These are phyloP conservation scores for Atherix ibis DNA, from an alignment of 2,888 invertebrate genomes.

Conservation along the genomic window DNA sequence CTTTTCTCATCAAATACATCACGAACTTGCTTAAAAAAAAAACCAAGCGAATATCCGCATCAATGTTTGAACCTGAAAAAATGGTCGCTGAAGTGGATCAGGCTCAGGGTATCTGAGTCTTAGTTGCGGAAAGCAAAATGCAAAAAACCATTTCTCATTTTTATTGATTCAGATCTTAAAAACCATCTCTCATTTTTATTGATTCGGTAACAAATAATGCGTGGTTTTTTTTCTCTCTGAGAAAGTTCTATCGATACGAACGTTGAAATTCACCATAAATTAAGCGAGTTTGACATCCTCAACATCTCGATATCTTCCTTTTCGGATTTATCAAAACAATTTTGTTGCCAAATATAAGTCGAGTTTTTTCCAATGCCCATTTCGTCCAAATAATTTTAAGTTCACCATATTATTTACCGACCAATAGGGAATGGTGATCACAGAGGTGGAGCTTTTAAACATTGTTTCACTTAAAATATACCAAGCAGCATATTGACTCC, in stretches of 20 bases:
- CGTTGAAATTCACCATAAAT: too few species aligned
- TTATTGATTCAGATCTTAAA: constrained; percentile 21
- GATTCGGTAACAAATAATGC: constrained; percentile 21
- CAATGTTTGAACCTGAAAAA: too few species aligned
- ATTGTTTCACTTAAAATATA: constrained; percentile 30
- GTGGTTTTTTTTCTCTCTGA: constrained; percentile 14
- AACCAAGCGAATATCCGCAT: too few species aligned
- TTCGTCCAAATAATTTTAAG: constrained; percentile 19
- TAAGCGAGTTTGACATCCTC: constrained; percentile 14
- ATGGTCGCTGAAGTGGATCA: too few species aligned
- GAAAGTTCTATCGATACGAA: too few species aligned
- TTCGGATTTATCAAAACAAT: constrained; percentile 23
- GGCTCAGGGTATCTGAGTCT: too few species aligned
- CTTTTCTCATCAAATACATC: too few species aligned
- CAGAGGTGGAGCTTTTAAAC: constrained; percentile 19
- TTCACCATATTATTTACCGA: constrained; percentile 21
- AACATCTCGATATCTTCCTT: constrained; percentile 18
- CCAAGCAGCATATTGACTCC: constrained; percentile 27
- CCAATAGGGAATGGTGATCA: constrained; percentile 26
- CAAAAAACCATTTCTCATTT: constrained; percentile 14
- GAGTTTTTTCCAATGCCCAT: constrained; percentile 13
- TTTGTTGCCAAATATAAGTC: constrained; percentile 22
- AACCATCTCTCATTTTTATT: constrained; percentile 26
- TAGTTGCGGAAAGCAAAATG: too few species aligned
- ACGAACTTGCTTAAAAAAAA: too few species aligned